Base-by-base conservation (phyloP, 2,113 vertebrate genomes). In the Xyrauchen texanus region DNA sequence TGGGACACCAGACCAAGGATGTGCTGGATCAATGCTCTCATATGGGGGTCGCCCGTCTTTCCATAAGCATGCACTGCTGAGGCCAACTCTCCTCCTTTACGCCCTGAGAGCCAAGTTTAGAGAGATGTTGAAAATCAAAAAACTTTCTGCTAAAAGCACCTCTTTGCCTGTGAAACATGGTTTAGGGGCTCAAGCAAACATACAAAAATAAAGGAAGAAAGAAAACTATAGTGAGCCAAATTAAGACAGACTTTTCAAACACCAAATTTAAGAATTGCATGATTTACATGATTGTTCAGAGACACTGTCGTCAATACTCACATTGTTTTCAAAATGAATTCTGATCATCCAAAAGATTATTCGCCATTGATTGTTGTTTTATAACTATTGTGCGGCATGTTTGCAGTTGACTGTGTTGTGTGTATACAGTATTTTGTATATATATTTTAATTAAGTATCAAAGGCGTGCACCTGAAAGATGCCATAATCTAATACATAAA, bases 61-160 rank as follows among this genome's bases (percentile, higher is more conserved):
- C 95, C 96, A 3, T 99, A 99, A 1, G 97, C 96, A 7, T 99
- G 97, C 49, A 99, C 97, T 0, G 97, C 95, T 0, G 98, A 96
- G 7, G 98, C 96, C 70, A 99, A 88, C 82, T 98, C 98, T 4
- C 98, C 98, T 51, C 98, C 98, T 88, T 99, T 99, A 78, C 96
- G 94, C 69, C 97, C 98, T 99, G 86, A 3, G 60, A 79, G 4
- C 74, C 47, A 49, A 6, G 8, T 9, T 62, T 4, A 79, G 58
- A 16, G 4, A 68, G 57, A 63, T 3, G 21, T 1, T 34, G 21
- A 34, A 34, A 34, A 34, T 34, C 21, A 44, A 8, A 55, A 71
- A 1, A 42, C n/a, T 53, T 47, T 55, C 42, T 13, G 5, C 49
- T 34, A 76, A 62, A 65, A 9, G 63, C 15, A 66, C 0, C 16